Base-by-base conservation (phyloP, 1,140 invertebrate genomes). In the Temnothorax curvispinosus region DNA sequence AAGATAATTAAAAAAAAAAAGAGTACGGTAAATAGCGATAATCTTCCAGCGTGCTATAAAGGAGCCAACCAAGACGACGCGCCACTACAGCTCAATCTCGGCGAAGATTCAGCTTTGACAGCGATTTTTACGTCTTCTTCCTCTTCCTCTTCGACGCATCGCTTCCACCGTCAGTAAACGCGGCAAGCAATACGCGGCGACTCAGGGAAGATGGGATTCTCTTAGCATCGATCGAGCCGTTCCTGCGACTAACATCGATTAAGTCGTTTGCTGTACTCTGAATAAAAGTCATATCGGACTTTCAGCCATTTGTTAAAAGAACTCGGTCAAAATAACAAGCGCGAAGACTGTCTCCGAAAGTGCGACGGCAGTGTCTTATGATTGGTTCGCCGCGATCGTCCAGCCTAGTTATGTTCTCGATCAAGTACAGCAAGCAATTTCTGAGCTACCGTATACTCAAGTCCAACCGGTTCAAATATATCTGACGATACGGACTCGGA, bases 401-500 rank as follows among this genome's bases (percentile, higher is more conserved):
- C 92, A 91, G 93, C 93, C 85, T 88, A 93, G 93, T 94, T 93
- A 95, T 95, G 95, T 95, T 95, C 84, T 94, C 95, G 64, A 95
- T 95, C 92, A 93, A 95, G 91, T 95, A 95, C 94, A 95, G 95
- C 94, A 95, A 95, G 89, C 95, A 95, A 91, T 95, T 95, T 87
- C 92, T 95, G 74, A 95, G 95, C 92, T 95, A 95, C 85, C 95
- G 95, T 88, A 95, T 95, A 91, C 94, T 95, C 93, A 95, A 95
- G 93, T 95, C 95, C 88, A 95, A 95, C 88, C 94, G 95, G 71
- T 95, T 95, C 95, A 95, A 95, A 84, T 95, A 95, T 90, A 95
- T 95, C 94, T 95, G 95, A 95, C 95, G 92, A 95, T 95, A 95
- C 93, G 94, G 93, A 95, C 94, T 95, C 94, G 95, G 95, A 95